Evolutionary conservation across 2,113 vertebrate species (phyloP), one percentile per base, ranked within the genome.

Genomic region (Passer domesticus): DNA sequence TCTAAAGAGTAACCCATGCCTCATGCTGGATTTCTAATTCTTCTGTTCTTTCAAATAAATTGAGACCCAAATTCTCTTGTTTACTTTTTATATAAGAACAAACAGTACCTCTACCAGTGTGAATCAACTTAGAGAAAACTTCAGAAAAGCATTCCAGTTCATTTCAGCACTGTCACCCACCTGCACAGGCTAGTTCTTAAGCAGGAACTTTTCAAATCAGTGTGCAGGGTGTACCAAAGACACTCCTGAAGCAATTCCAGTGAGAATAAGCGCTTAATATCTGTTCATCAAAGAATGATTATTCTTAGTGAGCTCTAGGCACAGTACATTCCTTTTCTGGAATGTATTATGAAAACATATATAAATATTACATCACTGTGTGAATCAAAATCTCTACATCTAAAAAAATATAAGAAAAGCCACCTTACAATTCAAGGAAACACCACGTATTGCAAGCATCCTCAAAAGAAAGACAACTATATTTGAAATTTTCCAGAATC

Each of bases 401-500:
- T 76, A 44, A 64, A 41, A 41, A 53, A 47, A 63, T 33, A 22
- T 1, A 27, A 24, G 68, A 77, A 81, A 62, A 35, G 5, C 2
- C 24, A 78, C 6, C 20, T 77, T 58, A 20, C 3, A 19, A 31
- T 72, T 83, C 52, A 52, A 56, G 37, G 24, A 80, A 85, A 33
- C 33, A 70, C 4, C 25, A 79, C 7, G 1, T 33, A 43, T 18
- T 69, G 12, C 44, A 80, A 58, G 8, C 0, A 0, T 59, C 81
- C 17, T 67, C 47, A 44, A 80, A 87, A 70, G 21, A 66, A 66
- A 64, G 22, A 58, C 11, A 83, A 27, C 21, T 47, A 13, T 11
- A 19, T 72, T 52, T 82, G 58, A 87, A 78, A 52, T 75, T 53
- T 82, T 39, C 22, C 35, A 66, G 41, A 67, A 55, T 33, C 52